These are phyloP conservation scores for Amiota mariae DNA, from an alignment of 2,888 invertebrate species.

Conservation along the genomic window DNA sequence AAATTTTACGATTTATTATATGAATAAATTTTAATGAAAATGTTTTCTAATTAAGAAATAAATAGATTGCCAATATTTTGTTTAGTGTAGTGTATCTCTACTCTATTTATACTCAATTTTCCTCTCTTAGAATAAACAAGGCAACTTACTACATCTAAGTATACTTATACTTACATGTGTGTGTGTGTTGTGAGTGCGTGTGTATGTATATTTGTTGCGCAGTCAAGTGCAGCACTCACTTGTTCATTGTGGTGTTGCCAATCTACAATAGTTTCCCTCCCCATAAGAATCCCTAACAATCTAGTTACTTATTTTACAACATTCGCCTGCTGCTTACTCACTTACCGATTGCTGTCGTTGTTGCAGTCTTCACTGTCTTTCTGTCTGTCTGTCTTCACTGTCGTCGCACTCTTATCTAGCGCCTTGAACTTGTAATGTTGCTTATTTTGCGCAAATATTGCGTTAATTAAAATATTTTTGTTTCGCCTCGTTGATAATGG, in stretches of 20 bases:
- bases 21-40: too few relatives aligned
- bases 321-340: neutral
- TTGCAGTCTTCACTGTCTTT: conserved; percentile 14
- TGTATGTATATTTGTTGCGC: conserved; percentile 54
- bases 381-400: conserved; percentile 11
- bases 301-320: neutral
- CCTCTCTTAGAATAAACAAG: neutral
- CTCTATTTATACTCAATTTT: too few relatives aligned
- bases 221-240: conserved; percentile 59
- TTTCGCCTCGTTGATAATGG: conserved; percentile 67
- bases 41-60: too few relatives aligned
- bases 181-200: conserved; percentile 56
- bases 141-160: neutral
- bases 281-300: neutral
- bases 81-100: too few relatives aligned
- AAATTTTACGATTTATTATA: too few relatives aligned
- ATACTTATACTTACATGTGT: conserved; percentile 15
- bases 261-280: neutral
- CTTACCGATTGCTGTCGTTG: neutral
- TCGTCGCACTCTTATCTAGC: conserved; percentile 63
- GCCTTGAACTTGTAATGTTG: conserved; percentile 72
- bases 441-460: conserved; percentile 73
- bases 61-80: too few relatives aligned
- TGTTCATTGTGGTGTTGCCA: too few relatives aligned
- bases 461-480: conserved; percentile 73